Conservation (phyloP, 2,113 vertebrate species). For the Nesogale talazaci region DNA sequence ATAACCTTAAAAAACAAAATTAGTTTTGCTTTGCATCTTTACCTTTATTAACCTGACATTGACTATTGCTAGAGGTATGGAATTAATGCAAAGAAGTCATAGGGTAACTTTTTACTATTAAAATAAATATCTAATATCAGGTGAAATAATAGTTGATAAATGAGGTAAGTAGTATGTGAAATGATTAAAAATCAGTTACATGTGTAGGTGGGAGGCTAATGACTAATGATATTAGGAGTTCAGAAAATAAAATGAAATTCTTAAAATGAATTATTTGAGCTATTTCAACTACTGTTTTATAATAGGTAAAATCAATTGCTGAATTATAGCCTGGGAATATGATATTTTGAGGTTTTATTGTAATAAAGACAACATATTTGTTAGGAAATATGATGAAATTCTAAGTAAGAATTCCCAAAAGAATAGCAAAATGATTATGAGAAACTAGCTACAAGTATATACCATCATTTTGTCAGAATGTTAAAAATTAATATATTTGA, state of each 20-base stretch:
- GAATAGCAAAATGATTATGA: not conserved
- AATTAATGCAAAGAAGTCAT: too few species aligned
- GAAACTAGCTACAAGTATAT: not conserved
- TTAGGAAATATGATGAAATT: not conserved
- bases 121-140: too few species aligned
- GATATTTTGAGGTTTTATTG: not conserved
- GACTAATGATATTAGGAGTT: not conserved
- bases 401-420: not conserved
- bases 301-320: constrained; percentile 10
- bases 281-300: not conserved
- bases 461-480: not conserved
- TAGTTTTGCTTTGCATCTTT: too few species aligned
- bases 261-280: not conserved
- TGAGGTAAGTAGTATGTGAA: too few species aligned
- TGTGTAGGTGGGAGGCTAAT: not conserved
- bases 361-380: not conserved
- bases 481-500: not conserved
- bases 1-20: too few species aligned
- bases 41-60: too few species aligned
- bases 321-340: not conserved
- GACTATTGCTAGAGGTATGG: too few species aligned
- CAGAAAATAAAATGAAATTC: not conserved
- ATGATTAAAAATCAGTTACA: not conserved
- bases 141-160: too few species aligned
- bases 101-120: too few species aligned